Conservation (phyloP, 2,888 invertebrate genomes). For the Pheosia gnoma region DNA sequence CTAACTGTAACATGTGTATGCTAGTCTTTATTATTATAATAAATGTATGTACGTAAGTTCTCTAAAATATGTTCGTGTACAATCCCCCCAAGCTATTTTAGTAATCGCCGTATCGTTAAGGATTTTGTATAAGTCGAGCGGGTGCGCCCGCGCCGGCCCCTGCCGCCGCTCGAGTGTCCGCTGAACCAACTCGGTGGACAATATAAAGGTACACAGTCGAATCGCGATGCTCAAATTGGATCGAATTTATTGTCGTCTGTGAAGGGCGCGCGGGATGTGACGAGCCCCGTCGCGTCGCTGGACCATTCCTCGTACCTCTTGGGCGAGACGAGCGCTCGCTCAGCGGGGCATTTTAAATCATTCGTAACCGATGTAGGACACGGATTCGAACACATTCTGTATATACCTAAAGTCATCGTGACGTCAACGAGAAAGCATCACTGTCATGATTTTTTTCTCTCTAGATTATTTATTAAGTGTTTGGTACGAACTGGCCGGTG, state of each 20-base stretch:
- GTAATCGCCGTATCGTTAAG: constrained; percentile 59
- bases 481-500: no score
- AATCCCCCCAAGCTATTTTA: constrained; percentile 58
- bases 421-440: no score
- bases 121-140: constrained; percentile 49
- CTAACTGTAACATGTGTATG: constrained; percentile 72
- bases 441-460: no score
- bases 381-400: no score
- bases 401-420: no score
- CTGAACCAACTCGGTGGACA: constrained; percentile 5
- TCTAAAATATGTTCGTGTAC: constrained; percentile 57
- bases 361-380: no score
- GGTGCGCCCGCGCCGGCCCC: neutral
- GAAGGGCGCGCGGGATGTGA: neutral
- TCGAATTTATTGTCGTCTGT: constrained; percentile 13
- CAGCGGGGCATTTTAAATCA: no score
- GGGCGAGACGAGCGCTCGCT: neutral
- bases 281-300: neutral
- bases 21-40: constrained; percentile 80
- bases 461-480: no score
- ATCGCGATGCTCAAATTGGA: constrained; percentile 11
- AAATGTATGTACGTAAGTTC: constrained; percentile 68
- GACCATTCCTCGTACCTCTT: no score
- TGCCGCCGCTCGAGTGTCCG: neutral
- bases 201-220: neutral